phyloP scores from a whole-genome alignment of 2,797 vertebrate genomes.

The Myotis daubentonii region DNA sequence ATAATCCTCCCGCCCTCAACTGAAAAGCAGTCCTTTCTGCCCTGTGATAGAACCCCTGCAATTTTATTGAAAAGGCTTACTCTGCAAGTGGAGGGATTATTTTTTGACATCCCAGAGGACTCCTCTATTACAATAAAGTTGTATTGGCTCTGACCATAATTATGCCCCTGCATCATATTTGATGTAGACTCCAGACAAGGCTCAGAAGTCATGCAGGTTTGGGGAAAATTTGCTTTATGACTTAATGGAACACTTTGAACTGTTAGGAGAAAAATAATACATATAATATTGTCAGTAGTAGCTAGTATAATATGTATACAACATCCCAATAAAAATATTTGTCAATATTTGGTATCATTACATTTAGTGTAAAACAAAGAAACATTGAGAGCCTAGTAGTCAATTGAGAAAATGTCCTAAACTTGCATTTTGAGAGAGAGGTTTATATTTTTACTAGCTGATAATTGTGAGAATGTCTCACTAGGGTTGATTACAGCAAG shows the following conservation, averaged over 20 bases:
- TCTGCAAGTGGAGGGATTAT: background rate
- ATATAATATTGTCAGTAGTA: background rate
- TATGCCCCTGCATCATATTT: background rate
- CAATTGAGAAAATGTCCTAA: background rate
- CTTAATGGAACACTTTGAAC: background rate
- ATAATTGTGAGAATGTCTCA: background rate
- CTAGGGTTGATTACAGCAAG: background rate
- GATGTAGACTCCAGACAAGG: background rate
- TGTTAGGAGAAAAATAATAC: background rate
- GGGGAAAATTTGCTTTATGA: background rate
- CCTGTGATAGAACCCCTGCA: background rate
- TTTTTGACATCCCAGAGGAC: background rate
- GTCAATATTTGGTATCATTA: background rate
- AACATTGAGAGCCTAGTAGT: background rate
- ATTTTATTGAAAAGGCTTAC: background rate
- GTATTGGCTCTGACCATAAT: background rate
- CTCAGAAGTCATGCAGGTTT: background rate
- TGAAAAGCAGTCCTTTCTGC: background rate
- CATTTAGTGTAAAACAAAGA: background rate
- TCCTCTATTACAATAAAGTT: background rate
- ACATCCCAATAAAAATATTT: background rate
- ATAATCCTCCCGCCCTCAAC: background rate
- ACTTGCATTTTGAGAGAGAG: background rate
- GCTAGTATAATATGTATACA: background rate
- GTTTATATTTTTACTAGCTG: background rate